Conservation (phyloP, 37 sponge, comb jelly and placozoan genomes). For the Mnemiopsis leidyi region DNA sequence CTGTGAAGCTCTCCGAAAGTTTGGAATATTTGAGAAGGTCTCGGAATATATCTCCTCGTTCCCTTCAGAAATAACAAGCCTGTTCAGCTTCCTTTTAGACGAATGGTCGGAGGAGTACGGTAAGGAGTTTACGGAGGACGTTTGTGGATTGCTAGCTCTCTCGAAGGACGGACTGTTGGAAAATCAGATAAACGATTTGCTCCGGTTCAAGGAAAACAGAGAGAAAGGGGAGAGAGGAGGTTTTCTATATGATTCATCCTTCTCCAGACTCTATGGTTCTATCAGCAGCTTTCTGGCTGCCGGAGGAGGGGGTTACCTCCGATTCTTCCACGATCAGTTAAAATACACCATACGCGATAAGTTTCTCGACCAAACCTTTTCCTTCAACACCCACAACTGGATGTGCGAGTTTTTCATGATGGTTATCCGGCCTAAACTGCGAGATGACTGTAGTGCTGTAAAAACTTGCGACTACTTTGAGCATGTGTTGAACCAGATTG, state of each 20-base stretch:
- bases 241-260: slow-evolving; percentile 29
- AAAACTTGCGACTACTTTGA: slow-evolving; percentile 17
- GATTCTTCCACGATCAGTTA: slow-evolving; percentile 59
- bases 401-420: slow-evolving; percentile 26
- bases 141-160: not conserved
- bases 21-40: slow-evolving; percentile 32
- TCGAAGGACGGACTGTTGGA: slow-evolving; percentile 58
- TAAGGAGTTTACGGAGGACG: slow-evolving; percentile 38
- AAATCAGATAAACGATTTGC: slow-evolving; percentile 44
- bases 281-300: slow-evolving; percentile 19
- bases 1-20: slow-evolving; percentile 53
- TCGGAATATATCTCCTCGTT: not conserved
- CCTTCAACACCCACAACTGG: not conserved
- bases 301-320: slow-evolving; percentile 57
- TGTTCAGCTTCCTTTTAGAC: slow-evolving; percentile 36
- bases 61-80: not conserved
- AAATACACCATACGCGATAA: slow-evolving; percentile 41
- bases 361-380: not conserved
- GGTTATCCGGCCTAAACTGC: slow-evolving; percentile 37
- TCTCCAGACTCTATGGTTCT: slow-evolving; percentile 30
- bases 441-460: not conserved
- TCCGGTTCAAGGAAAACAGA: slow-evolving; percentile 30
- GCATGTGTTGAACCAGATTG: slow-evolving; percentile 23
- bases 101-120: slow-evolving; percentile 63
- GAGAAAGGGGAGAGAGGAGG: slow-evolving; percentile 24